Base-by-base conservation (phyloP, 2,888 invertebrate species). In the Apodemia duryi region DNA sequence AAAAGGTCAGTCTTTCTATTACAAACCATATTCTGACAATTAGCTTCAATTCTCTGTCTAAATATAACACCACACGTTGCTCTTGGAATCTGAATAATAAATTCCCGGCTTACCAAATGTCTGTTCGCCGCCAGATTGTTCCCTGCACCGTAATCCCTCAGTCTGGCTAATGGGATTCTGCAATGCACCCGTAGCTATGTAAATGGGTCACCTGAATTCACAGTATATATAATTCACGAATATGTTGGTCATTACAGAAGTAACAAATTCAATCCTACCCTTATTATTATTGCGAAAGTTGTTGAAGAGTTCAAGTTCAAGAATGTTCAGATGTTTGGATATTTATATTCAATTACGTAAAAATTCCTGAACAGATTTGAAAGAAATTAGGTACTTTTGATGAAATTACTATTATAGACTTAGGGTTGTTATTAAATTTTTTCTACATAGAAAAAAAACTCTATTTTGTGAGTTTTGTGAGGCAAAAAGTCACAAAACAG, bases 141-240 rank as follows among this genome's bases (percentile, higher is more conserved):
- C 65, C 64, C 66, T 62, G 64, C 65, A 67, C 65, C 61, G 71
- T 81, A 78, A 81, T 78, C 78, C 77, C 76, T 69, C 69, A 72
- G 75, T 71, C 70, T 70, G 69, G 71, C 65, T 73, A 78, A 79
- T 77, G 72, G 75, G 70, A 71, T 69, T 67, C 71, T 67, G 73
- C 67, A 9, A 62, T 57, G 29, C 62, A 62, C 70, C 49, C 65
- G 29, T 46, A 28, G 52, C 41, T 35, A 63, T 38, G 29, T 63
- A 61, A 63, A 63, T 63, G 21, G 32, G 54, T 54, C 54, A 63
- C 54, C 54, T 63, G 54, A 9, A 46, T n/a, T 62, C 29, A 11
- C 54, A 29, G 11, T 54, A 29, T 13, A 13, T 46, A 13, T 46
- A n/a, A n/a, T n/a, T 46, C 5, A 46, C 13, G 13, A 46, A 46